Conservation (phyloP, 2,113 vertebrate species). For the Tachysurus fulvidraco region DNA sequence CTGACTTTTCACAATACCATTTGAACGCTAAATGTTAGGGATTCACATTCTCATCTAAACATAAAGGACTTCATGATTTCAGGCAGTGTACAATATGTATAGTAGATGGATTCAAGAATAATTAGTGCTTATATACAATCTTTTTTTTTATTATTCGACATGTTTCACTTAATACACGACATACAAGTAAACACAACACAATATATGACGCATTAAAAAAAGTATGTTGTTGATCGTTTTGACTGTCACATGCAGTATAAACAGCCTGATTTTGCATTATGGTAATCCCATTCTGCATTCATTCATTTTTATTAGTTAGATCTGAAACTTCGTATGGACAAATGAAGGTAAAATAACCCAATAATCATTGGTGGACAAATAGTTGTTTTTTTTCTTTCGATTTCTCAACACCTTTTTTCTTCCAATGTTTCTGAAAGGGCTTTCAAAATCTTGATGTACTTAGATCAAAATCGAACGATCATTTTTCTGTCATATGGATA, state of each 20-base stretch:
- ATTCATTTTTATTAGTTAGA: not conserved
- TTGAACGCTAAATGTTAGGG: not conserved
- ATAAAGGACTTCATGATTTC: not conserved
- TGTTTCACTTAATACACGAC: constrained; percentile 75
- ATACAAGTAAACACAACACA: constrained; percentile 66
- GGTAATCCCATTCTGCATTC: constrained; percentile 9
- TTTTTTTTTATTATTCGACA: constrained; percentile 63
- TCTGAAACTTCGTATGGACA: not conserved
- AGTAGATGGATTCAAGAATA: constrained; percentile 38
- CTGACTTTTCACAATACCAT: not conserved
- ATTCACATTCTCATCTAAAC: not conserved
- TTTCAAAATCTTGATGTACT: not conserved
- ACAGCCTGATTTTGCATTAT: constrained; percentile 38
- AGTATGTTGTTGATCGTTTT: constrained; percentile 42
- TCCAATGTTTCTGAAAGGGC: not conserved
- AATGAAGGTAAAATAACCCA: not conserved
- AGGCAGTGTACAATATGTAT: not conserved
- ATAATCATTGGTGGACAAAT: constrained; percentile 13
- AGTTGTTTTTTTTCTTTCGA: not conserved
- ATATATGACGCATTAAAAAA: constrained; percentile 45
- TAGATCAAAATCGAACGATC: not conserved
- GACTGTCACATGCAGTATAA: constrained; percentile 52
- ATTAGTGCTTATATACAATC: constrained; percentile 31
- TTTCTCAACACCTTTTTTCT: not conserved
- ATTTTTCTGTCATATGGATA: not conserved